phyloP scores from a whole-genome alignment of 2,888 invertebrate species.

The Dryobota labecula region DNA sequence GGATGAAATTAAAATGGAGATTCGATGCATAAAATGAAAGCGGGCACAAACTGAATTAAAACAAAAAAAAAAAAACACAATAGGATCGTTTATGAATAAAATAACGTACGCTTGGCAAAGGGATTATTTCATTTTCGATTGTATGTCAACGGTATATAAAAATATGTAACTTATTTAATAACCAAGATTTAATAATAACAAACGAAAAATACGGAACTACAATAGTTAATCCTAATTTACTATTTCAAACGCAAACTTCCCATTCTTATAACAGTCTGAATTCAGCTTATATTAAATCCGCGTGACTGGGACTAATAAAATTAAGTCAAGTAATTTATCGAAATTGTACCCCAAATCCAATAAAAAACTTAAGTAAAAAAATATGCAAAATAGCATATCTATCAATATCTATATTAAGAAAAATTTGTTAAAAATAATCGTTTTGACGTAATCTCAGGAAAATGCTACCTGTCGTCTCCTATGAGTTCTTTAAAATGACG shows the following conservation, averaged over 20 bases:
- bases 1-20: not conserved
- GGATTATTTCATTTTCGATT: not conserved
- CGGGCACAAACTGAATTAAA: too few species aligned
- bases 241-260: not conserved
- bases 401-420: not conserved
- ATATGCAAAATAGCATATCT: slow-evolving; percentile 18
- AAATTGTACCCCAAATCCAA: slow-evolving; percentile 46
- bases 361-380: slow-evolving; percentile 44
- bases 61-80: not conserved
- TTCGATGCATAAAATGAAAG: not conserved
- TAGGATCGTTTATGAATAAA: not conserved
- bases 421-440: not conserved
- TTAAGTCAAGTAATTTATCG: slow-evolving; percentile 57
- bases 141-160: not conserved
- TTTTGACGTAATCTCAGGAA: not conserved
- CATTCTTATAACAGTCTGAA: slow-evolving; percentile 11
- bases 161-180: not conserved
- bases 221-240: not conserved
- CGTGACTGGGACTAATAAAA: slow-evolving; percentile 62
- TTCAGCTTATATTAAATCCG: slow-evolving; percentile 33
- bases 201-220: not conserved
- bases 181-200: not conserved
- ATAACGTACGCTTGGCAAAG: not conserved
- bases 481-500: not conserved
- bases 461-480: rapidly evolving